A percentile compares a stretch with the other conserved stretches of the same genome.
Conservation (phyloP, 2,888 invertebrate genomes). For the Oscheius sp. region DNA sequence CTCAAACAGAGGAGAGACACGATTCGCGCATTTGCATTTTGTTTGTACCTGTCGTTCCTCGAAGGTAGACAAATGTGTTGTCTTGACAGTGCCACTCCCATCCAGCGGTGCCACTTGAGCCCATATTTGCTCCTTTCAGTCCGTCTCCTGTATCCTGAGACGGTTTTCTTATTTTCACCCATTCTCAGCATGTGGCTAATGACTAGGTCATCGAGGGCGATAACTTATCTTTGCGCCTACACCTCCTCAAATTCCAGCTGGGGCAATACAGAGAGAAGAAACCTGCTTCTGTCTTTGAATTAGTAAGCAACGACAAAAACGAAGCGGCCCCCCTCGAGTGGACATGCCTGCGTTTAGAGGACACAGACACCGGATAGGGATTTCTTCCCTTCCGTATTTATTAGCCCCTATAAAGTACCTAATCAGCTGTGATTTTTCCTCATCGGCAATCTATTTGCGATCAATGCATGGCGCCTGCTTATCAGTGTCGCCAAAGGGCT, state of each 20-base stretch:
- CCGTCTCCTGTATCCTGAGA: not conserved
- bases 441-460: not conserved
- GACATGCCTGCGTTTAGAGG: not conserved
- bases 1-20: constrained; percentile 19
- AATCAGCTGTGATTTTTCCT: not conserved
- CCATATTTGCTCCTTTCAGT: constrained; percentile 8
- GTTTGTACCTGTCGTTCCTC: not conserved
- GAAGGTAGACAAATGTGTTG: not conserved
- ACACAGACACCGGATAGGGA: no score
- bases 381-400: not conserved
- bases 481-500: not conserved
- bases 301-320: constrained; percentile 4
- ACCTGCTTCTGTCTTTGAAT: constrained; percentile 10
- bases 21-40: constrained; percentile 10
- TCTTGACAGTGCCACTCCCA: constrained; percentile 23
- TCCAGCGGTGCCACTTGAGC: constrained; percentile 2
- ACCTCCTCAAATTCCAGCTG: no score
- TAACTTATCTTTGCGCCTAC: not conserved
- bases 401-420: not conserved
- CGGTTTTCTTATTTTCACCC: not conserved
- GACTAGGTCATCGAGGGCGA: no score
- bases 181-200: not conserved
- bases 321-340: not conserved
- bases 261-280: no score
- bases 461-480: constrained; percentile 14